Evolutionary conservation across 2,797 vertebrate genomes (phyloP).

Genomic region (Poliocrania exsul): DNA sequence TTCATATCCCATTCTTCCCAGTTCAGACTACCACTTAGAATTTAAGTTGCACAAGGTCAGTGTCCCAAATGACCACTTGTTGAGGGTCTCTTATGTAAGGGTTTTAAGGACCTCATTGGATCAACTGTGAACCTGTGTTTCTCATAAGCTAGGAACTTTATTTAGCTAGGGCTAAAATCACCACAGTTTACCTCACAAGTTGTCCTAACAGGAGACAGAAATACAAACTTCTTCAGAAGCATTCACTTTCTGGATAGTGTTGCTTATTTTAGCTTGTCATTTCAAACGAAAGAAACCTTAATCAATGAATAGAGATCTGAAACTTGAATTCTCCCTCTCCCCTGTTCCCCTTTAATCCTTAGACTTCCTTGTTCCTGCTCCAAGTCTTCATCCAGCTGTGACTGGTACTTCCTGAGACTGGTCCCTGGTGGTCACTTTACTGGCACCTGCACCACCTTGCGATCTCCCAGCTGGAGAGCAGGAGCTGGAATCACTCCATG

Average conservation of each 20-base stretch:
- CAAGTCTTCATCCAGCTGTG: background rate
- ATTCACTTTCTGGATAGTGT: background rate
- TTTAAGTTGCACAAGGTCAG: background rate
- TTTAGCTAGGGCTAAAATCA: background rate
- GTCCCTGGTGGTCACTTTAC: background rate
- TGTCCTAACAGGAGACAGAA: background rate
- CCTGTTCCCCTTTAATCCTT: background rate
- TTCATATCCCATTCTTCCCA: background rate
- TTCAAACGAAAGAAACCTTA: conserved; percentile 21
- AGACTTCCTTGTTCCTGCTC: background rate
- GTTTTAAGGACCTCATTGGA: background rate
- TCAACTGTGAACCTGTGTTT: background rate
- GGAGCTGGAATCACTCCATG: background rate
- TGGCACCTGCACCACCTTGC: background rate
- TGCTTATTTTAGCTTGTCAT: background rate
- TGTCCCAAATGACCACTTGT: background rate
- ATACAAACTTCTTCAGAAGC: background rate
- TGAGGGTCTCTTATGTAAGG: background rate
- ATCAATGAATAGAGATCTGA: background rate
- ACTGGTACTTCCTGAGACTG: background rate
- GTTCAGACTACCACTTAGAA: background rate
- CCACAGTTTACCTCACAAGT: background rate
- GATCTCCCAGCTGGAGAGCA: background rate
- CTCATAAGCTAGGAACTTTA: background rate
- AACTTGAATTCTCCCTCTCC: background rate